Evolutionary conservation across 1,140 invertebrate species (phyloP).

Genomic region (Centruroides vittatus): DNA sequence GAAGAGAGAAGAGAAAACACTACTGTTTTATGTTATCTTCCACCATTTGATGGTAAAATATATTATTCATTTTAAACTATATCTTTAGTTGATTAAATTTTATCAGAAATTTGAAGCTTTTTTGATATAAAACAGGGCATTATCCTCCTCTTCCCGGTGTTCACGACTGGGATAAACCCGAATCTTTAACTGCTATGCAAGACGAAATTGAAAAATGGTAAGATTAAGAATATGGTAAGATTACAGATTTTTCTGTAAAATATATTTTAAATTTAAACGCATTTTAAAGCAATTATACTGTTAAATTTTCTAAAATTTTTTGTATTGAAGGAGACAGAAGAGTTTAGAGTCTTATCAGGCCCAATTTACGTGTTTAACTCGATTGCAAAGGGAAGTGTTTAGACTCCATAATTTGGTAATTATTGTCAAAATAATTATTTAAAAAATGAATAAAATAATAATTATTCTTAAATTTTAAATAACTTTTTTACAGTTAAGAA

Average conservation of each 20-base stretch:
- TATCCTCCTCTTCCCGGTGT: slow-evolving; percentile 13
- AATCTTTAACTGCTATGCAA: slow-evolving; percentile 19
- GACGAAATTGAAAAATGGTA: slow-evolving; percentile 25
- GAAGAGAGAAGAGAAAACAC: slow-evolving; percentile 11
- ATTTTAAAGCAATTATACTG: background rate
- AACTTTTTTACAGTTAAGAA: slow-evolving; percentile 4
- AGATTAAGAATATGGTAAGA: background rate
- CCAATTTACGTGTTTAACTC: slow-evolving; percentile 25
- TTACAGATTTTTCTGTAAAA: background rate
- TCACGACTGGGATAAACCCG: slow-evolving; percentile 13
- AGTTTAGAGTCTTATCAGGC: slow-evolving; percentile 27
- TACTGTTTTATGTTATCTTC: slow-evolving; percentile 29
- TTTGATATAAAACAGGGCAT: slow-evolving; percentile 2
- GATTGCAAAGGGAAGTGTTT: slow-evolving; percentile 27
- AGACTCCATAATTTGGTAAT: slow-evolving; percentile 25
- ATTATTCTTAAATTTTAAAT: background rate
- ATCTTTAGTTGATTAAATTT: background rate
- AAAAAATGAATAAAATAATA: background rate
- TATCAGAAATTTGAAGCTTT: background rate
- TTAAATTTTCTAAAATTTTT: background rate
- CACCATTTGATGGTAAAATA: slow-evolving; percentile 27
- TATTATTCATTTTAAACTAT: background rate
- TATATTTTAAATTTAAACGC: background rate
- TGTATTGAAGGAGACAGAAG: slow-evolving; percentile 24
- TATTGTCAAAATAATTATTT: background rate